Conservation (phyloP, 2,888 invertebrate genomes). For the Drosophila picticornis region DNA sequence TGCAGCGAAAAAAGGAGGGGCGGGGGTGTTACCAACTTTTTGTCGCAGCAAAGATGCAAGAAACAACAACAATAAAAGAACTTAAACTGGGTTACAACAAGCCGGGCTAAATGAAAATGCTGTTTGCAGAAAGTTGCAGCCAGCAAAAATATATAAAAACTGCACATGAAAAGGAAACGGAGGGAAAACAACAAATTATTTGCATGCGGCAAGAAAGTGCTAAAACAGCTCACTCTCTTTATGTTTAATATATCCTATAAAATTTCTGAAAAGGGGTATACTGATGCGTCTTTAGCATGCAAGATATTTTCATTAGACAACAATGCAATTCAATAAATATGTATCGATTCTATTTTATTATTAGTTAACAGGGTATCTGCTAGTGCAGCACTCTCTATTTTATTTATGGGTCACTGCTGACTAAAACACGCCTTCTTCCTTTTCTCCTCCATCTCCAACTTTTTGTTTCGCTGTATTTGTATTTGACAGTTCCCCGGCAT, state of each 20-base stretch:
- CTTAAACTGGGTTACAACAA: slow-evolving; percentile 75
- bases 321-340: background rate
- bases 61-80: slow-evolving; percentile 7
- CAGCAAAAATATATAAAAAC: slow-evolving; percentile 51
- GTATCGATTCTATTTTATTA: background rate
- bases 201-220: slow-evolving; percentile 38
- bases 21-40: slow-evolving; percentile 34
- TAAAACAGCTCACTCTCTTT: slow-evolving; percentile 14
- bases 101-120: slow-evolving; percentile 72
- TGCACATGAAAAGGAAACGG: slow-evolving; percentile 51
- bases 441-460: background rate
- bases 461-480: slow-evolving; percentile 17
- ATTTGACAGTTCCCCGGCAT: slow-evolving; percentile 63
- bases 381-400: background rate
- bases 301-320: background rate
- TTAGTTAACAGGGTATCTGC: background rate
- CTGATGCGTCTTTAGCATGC: background rate
- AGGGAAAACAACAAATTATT: slow-evolving; percentile 29
- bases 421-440: slow-evolving; percentile 16
- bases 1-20: background rate
- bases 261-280: background rate
- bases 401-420: slow-evolving; percentile 27
- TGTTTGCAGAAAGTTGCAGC: slow-evolving; percentile 72
- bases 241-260: background rate
- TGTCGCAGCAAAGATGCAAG: slow-evolving; percentile 40